Conservation (phyloP, 2,888 invertebrate species). For the Neoaliturus tenellus region DNA sequence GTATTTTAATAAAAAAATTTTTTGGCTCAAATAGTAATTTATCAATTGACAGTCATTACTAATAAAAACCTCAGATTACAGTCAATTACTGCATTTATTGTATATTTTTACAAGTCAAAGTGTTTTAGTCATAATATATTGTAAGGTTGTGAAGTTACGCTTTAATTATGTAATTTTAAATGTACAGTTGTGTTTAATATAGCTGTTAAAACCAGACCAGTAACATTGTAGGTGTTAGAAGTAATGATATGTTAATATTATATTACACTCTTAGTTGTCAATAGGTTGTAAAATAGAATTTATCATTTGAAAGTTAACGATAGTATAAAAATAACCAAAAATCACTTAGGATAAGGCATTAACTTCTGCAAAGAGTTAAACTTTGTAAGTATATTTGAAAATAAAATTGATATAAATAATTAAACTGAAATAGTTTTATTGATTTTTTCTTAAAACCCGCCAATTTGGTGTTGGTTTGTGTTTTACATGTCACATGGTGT, state of each 20-base stretch:
- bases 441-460: neutral
- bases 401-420: neutral
- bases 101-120: neutral
- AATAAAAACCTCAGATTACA: neutral
- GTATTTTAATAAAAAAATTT: too few relatives aligned
- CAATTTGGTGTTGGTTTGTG: conserved; percentile 21
- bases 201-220: neutral
- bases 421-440: neutral
- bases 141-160: conserved; percentile 46
- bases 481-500: conserved; percentile 29
- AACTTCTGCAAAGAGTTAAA: neutral
- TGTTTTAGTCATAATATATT: conserved; percentile 35
- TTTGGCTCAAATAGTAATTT: too few relatives aligned
- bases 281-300: neutral
- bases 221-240: conserved; percentile 1
- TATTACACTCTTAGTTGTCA: neutral
- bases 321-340: conserved; percentile 16
- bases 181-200: neutral
- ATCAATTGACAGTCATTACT: neutral
- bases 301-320: neutral
- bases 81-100: neutral
- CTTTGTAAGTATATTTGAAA: neutral
- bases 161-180: conserved; percentile 6
- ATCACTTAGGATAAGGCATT: neutral
- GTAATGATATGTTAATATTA: neutral